These are phyloP conservation scores for Sprattus sprattus DNA, from an alignment of 2,113 vertebrate genomes.

Conservation along the genomic window DNA sequence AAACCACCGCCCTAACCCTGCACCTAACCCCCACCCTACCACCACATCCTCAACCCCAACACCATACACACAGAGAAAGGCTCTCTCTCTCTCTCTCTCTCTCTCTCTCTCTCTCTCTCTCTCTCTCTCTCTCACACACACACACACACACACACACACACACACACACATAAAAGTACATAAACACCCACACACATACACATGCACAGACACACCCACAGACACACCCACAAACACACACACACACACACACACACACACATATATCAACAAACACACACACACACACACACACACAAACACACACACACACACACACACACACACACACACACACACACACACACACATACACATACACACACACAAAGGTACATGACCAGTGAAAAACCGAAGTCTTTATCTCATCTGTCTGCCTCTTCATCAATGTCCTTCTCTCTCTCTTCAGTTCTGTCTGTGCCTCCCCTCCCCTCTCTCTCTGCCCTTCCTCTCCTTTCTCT, in stretches of 20 bases:
- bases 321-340: background rate
- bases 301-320: background rate
- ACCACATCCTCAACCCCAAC: background rate
- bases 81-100: background rate
- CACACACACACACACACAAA: background rate
- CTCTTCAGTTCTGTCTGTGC: background rate
- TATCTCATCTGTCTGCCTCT: background rate
- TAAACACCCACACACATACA: background rate
- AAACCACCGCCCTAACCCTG: conserved; percentile 48
- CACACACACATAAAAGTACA: background rate
- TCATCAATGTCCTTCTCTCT: background rate
- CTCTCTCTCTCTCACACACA: background rate
- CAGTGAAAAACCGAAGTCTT: no score
- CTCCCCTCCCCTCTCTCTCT: background rate
- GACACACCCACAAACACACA: background rate
- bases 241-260: background rate
- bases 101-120: background rate
- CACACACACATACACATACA: background rate
- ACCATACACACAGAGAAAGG: background rate
- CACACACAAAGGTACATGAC: background rate
- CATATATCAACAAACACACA: no score
- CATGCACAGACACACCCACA: background rate
- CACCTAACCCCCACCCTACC: conserved; percentile 38
- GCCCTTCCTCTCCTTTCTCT: conserved; percentile 26
- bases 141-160: background rate